A percentile compares a stretch with the other conserved stretches of the same genome.
phyloP scores from a whole-genome alignment of 2,113 vertebrate genomes.

The Aythya baeri region DNA sequence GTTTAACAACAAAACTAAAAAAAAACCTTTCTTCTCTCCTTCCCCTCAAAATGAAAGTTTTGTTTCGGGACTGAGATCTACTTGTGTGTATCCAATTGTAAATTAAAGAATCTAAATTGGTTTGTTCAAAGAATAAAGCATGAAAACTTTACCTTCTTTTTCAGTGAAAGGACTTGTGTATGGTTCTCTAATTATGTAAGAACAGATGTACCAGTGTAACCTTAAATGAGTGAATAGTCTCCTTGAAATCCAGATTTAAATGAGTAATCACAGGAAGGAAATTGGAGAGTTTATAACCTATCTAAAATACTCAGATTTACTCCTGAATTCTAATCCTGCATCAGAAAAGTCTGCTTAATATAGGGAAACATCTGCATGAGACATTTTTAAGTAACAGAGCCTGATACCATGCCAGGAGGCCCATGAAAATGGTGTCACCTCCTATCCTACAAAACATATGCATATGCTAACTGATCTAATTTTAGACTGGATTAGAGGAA shows the following conservation, averaged over 20 bases:
- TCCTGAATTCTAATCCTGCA: neutral
- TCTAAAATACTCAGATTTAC: neutral
- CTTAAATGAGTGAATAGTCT: neutral
- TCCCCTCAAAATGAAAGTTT: neutral
- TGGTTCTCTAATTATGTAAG: neutral
- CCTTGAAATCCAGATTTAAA: neutral
- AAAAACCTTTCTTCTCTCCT: too few relatives aligned
- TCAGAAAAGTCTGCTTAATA: neutral
- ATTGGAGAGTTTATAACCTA: neutral
- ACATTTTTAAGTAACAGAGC: neutral
- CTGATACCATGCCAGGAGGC: neutral
- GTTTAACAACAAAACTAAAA: neutral
- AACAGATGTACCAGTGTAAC: neutral
- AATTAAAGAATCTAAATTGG: neutral
- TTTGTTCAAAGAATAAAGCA: neutral
- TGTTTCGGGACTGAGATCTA: neutral
- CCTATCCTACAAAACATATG: neutral
- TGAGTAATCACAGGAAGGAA: neutral
- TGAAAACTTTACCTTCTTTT: neutral
- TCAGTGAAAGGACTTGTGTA: neutral
- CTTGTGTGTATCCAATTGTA: neutral
- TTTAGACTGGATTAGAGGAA: neutral
- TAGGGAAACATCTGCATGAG: neutral
- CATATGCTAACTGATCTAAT: rapidly evolving
- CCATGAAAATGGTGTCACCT: neutral